Base-by-base conservation (phyloP, 1,140 invertebrate species). In the Trigoniulus corallinus region DNA sequence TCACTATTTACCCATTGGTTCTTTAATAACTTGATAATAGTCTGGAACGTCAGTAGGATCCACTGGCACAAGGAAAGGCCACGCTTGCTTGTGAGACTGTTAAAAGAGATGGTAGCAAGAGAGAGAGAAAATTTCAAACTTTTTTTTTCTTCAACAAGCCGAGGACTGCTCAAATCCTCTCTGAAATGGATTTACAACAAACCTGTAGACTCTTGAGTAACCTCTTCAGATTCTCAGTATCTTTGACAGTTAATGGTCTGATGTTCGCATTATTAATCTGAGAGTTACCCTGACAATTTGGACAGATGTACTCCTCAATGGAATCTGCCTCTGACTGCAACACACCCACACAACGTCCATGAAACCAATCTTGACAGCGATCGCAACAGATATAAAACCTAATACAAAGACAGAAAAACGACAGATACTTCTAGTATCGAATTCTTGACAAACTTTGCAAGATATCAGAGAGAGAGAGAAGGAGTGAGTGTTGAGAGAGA, bases 361-460 rank as follows among this genome's bases (percentile, higher is more conserved):
- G 95, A 69, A 97, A 98, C 95, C 95, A 98, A 67, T 96, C 91
- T 67, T 97, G 88, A 70, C 95, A 98, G 47, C 82, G 79, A 67
- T 98, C 94, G 69, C 95, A 98, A 59, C 89, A 94, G 60, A 98
- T 96, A 64, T 92, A 93, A 76, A 93, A 88, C 61, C 83, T 85
- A 57, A 23, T 68, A 61, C 57, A 51, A 58, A 0, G 39, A 24
- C n/a, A 18, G 13, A 25, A 44, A 26, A 4, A 7, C 10, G n/a
- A 41, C 20, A 48, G 4, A 53, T 53, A 21, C 12, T 26, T 42
- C n/a, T 20, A 47, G 15, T 53, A 53, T 3, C n/a, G 2, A 34
- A 34, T 7, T 34, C 15, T 34, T 7, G 15, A 34, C 29, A 34
- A 34, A 34, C n/a, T n/a, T n/a, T n/a, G n/a, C n/a, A n/a, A n/a